Evolutionary conservation across 2,797 vertebrate species (phyloP).

Genomic region (Aphelocoma californica): DNA sequence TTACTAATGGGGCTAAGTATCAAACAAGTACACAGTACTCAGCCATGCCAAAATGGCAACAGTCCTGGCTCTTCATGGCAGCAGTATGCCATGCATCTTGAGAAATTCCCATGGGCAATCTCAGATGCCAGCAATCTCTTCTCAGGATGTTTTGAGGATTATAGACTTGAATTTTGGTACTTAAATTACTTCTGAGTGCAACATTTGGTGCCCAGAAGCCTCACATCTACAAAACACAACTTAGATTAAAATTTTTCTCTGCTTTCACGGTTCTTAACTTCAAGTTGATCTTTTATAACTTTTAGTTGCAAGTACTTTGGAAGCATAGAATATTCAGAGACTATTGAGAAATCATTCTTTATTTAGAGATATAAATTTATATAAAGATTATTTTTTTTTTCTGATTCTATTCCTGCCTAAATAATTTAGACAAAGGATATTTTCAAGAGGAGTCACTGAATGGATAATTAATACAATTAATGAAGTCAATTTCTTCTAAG

Average conservation of each 20-base stretch:
- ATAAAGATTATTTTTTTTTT: neutral
- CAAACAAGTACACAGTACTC: neutral
- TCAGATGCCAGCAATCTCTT: neutral
- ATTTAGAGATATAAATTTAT: neutral
- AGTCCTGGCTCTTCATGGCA: neutral
- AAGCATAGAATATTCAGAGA: neutral
- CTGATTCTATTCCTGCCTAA: neutral
- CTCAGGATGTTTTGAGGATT: neutral
- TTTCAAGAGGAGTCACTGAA: neutral
- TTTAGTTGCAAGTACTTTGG: neutral
- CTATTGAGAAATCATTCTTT: neutral
- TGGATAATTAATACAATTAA: neutral
- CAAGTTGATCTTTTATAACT: neutral
- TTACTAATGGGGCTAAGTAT: neutral
- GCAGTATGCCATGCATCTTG: neutral
- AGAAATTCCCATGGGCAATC: neutral
- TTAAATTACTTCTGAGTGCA: neutral
- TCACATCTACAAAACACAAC: neutral
- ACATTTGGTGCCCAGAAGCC: neutral
- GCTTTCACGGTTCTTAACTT: neutral
- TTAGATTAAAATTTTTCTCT: neutral
- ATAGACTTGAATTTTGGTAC: neutral
- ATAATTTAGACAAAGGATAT: neutral
- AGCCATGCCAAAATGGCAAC: neutral
- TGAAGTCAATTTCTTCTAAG: neutral